Base-by-base conservation (phyloP, 2,888 invertebrate genomes). In the Galeopsomyia nigrocyanea region DNA sequence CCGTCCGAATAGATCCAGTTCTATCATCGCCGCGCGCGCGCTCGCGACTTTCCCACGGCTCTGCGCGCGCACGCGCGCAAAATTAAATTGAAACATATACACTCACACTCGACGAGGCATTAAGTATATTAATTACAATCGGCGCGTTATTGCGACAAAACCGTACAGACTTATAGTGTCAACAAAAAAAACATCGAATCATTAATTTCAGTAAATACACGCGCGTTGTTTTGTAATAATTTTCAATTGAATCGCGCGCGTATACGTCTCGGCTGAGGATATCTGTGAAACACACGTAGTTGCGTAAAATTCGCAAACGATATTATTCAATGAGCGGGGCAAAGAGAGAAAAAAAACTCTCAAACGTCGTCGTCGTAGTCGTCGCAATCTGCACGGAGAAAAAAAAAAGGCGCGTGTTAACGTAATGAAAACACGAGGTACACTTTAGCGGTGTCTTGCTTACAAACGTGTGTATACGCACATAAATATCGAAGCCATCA, bases 401-500 rank as follows among this genome's bases (percentile, higher is more conserved):
- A 19, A 49, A 57, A 66, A 31, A 10, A 51, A 26, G 26, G 26
- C 26, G 17, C 6, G 26, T 47, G 26, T 26, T 17, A 57, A 57
- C 22, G 66, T 49, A 57, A 64, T n/a, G 7, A n/a, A 2, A 26
- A 22, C 46, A 21, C 49, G 63, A 64, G 51, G 53, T 19, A 53
- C 19, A 31, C 7, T 31, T 7, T 7, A 31, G 31, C 31, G 39
- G 39, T 26, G 26, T 39, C 39, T 39, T 39, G 39, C 49, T 22
- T 31, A 55, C 39, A n/a, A 26, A 14, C n/a, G 1, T 49, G 1
- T 49, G 17, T 47, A n/a, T 10, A 47, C 22, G 49, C 17, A 47
- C 22, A 10, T 47, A n/a, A 68, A 55, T 47, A 55, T 55, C 60
- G 53, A 55, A 55, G 22, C 47, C 61, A 61, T 68, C 53, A 47